Base-by-base conservation (phyloP, 2,888 invertebrate species). In the Odontocerum albicorne region DNA sequence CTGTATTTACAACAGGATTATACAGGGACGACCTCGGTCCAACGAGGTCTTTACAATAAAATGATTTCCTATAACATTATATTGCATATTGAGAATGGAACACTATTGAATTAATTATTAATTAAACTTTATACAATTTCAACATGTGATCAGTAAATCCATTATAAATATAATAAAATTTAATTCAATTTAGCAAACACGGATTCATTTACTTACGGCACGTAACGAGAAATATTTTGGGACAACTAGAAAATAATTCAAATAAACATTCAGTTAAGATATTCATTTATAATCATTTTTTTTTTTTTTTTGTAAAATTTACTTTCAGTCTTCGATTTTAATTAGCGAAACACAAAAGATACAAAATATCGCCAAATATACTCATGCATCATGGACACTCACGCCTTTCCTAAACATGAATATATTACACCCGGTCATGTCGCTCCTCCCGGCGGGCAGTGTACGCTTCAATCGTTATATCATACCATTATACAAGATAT, bases 281-380 rank as follows among this genome's bases (percentile, higher is more conserved):
- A 44, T 50, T 54, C 22, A 22, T 55, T 50, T 55, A 49, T 54
- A 57, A 57, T 55, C 53, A 53, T 57, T 58, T n/a, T n/a, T n/a
- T n/a, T n/a, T n/a, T n/a, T n/a, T n/a, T n/a, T n/a, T 60, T 60
- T 54, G 59, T 60, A 60, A 55, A 53, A 72, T 70, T 73, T 70
- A 72, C 73, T 73, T 70, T 77, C 77, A 78, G 77, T 78, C 77
- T 78, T 77, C 72, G 77, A 74, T 71, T 71, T 62, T 59, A 61
- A 61, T 59, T 73, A 72, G 74, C 73, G 72, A 73, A 73, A 75
- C 72, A 72, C 72, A 69, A 70, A 60, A 69, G 72, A 70, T 51
- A 55, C 49, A 50, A 55, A 55, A 55, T 55, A 57, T 60, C 57
- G 60, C 57, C 60, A 57, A 60, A 55, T 60, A 60, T 57, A 59